Base-by-base conservation (phyloP, 2,888 invertebrate species). In the Calameuta idolon region DNA sequence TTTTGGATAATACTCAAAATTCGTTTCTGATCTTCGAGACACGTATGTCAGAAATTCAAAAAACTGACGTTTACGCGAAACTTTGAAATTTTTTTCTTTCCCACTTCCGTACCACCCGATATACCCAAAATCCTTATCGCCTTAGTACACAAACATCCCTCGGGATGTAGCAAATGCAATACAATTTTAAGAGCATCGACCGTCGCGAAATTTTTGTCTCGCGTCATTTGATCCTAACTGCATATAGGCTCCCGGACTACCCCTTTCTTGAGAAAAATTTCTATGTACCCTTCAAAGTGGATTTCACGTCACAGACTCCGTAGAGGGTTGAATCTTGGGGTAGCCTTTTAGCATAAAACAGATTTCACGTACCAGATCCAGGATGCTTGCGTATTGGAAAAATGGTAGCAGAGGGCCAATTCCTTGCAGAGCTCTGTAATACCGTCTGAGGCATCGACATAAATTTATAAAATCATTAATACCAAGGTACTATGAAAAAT, bases 151-250 rank as follows among this genome's bases (percentile, higher is more conserved):
- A 23, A 55, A 55, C 55, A 23, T 23, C 23, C 55, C 23, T 2
- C 23, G 23, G 55, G 23, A 55, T 9, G 1, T 55, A 55, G 23
- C 55, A 55, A 55, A 55, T 55, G 55, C 55, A 55, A 55, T 55
- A 68, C 9, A 23, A 55, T 71, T n/a, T n/a, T 5, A 34, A 33
- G 71, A 31, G 5, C 71, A 33, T 37, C 73, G 34, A 33, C 23
- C 31, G 73, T 35, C 35, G 69, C 73, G 71, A 76, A 77, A 77
- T 79, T 75, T 75, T 73, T 33, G 77, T 55, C 71, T 55, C 77
- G 77, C 71, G 69, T 76, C 80, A 80, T 80, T 79, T 79, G 75
- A 79, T 75, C 80, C 40, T 80, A 80, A 79, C 80, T 80, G 79
- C 79, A 79, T 77, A 79, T 80, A 79, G 75, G 69, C 74, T 74